These are phyloP conservation scores for Chrysodeixis includens DNA, from an alignment of 2,888 invertebrate genomes.

Conservation along the genomic window DNA sequence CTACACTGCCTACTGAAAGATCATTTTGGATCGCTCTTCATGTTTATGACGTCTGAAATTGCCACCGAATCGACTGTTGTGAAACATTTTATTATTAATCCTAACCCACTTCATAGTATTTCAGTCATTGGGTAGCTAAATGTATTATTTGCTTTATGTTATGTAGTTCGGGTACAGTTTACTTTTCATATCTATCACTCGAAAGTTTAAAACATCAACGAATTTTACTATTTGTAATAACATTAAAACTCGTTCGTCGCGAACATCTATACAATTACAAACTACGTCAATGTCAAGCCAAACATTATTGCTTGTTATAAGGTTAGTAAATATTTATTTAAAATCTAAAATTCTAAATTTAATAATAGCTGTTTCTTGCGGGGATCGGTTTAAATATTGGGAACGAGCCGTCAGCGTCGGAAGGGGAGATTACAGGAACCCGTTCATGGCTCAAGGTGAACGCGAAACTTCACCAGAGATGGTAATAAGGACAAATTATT, in stretches of 20 bases:
- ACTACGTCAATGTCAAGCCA: background rate
- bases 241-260: background rate
- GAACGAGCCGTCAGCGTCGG: slow-evolving; percentile 53
- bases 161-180: background rate
- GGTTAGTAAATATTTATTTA: background rate
- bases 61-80: slow-evolving; percentile 41
- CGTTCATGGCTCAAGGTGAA: slow-evolving; percentile 83
- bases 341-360: slow-evolving; percentile 56
- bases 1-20: too few species aligned
- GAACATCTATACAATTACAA: background rate
- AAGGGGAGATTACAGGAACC: slow-evolving; percentile 78
- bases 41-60: slow-evolving; percentile 32
- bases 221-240: background rate
- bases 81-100: slow-evolving; percentile 58
- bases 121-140: slow-evolving; percentile 18
- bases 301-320: background rate
- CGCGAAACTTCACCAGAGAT: slow-evolving; percentile 74
- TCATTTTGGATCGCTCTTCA: slow-evolving; percentile 25
- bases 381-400: slow-evolving; percentile 58
- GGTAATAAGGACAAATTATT: slow-evolving; percentile 83
- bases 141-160: slow-evolving; percentile 22
- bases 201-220: too few species aligned
- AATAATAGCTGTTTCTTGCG: slow-evolving; percentile 61
- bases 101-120: slow-evolving; percentile 48
- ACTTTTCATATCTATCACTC: background rate